These are phyloP conservation scores for Micrastur ruficollis DNA, from an alignment of 2,797 vertebrate species.

Conservation along the genomic window DNA sequence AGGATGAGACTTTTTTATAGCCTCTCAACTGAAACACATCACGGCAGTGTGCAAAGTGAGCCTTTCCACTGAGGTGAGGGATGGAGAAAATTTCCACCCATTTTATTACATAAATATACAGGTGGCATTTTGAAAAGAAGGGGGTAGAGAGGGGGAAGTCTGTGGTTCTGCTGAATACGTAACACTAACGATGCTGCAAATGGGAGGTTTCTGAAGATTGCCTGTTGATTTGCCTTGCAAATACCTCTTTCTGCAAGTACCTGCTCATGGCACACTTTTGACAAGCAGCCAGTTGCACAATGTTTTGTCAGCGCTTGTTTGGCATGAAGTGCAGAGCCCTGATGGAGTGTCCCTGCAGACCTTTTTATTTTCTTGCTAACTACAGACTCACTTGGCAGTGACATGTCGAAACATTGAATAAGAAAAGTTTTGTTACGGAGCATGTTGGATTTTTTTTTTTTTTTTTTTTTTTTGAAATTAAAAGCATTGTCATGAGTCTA, in stretches of 20 bases:
- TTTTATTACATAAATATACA: neutral
- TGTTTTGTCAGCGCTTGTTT: neutral
- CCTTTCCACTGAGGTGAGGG: neutral
- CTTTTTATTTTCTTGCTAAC: neutral
- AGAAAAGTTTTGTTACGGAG: neutral
- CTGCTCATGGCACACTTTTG: neutral
- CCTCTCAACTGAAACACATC: neutral
- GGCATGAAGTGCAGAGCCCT: neutral
- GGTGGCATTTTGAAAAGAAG: neutral
- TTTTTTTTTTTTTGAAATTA: neutral
- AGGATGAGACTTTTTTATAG: neutral
- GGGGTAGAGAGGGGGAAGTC: neutral
- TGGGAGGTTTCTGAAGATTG: neutral
- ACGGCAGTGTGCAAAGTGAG: neutral
- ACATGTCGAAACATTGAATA: neutral
- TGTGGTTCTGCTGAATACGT: neutral
- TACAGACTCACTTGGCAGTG: neutral
- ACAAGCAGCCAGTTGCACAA: neutral
- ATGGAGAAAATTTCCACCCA: neutral
- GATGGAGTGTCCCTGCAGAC: neutral
- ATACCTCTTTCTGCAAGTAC: neutral
- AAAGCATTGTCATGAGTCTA: neutral
- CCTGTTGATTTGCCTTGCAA: neutral
- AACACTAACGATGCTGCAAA: neutral
- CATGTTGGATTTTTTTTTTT: neutral